Evolutionary conservation across 2,888 invertebrate genomes (phyloP).

Genomic region (Philhelius pedissequus): DNA sequence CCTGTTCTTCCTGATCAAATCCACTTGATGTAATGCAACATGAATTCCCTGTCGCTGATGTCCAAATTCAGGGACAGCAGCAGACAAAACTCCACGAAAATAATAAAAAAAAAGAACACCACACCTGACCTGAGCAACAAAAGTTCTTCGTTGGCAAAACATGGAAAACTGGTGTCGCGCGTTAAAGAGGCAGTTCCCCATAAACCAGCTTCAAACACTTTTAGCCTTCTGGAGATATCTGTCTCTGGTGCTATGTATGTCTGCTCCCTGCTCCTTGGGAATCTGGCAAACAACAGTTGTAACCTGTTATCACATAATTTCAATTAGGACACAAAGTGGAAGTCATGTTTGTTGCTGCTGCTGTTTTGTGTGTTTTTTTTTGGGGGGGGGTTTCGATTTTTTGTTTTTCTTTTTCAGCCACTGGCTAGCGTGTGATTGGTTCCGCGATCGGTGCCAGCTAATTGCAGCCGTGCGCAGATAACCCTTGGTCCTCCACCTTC

Average conservation of each 20-base stretch:
- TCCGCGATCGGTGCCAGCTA: slow-evolving; percentile 68
- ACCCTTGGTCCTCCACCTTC: slow-evolving; percentile 65
- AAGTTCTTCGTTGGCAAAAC: slow-evolving; percentile 51
- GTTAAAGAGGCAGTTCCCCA: slow-evolving; percentile 65
- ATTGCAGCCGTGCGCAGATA: slow-evolving; percentile 67
- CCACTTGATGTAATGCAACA: slow-evolving; percentile 65
- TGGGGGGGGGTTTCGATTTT: too few relatives aligned
- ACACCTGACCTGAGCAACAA: slow-evolving; percentile 51
- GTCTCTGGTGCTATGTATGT: background rate
- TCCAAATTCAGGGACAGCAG: slow-evolving; percentile 45
- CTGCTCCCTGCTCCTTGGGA: background rate
- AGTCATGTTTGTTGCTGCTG: slow-evolving; percentile 65
- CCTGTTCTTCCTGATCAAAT: slow-evolving; percentile 65
- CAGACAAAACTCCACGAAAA: slow-evolving; percentile 2
- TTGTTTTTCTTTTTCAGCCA: slow-evolving; percentile 31
- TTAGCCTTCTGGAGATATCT: slow-evolving; percentile 44
- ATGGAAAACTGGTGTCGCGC: slow-evolving; percentile 66
- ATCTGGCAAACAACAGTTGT: slow-evolving; percentile 62
- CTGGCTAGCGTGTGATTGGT: slow-evolving; percentile 68
- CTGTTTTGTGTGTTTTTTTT: slow-evolving; percentile 26
- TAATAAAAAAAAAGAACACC: background rate
- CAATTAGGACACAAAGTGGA: slow-evolving; percentile 69
- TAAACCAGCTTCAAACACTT: slow-evolving; percentile 65
- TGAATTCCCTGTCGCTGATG: slow-evolving; percentile 58
- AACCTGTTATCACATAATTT: slow-evolving; percentile 69